Evolutionary conservation across 2,797 vertebrate species (phyloP).

Genomic region (Alfaro cultratus): DNA sequence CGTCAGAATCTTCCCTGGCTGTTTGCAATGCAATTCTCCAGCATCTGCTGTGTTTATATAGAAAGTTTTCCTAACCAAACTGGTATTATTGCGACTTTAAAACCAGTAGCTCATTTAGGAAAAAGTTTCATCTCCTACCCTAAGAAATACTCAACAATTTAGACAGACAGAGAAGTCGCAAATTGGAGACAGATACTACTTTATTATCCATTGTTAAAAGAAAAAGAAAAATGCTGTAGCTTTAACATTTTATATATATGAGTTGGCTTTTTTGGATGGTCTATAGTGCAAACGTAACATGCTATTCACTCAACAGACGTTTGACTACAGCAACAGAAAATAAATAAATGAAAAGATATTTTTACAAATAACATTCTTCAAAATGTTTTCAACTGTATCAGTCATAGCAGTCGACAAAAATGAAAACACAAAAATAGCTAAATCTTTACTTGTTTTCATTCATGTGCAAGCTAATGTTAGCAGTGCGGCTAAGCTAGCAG

Average conservation of each 20-base stretch:
- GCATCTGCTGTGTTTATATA: constrained; percentile 26
- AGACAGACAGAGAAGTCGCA: background rate
- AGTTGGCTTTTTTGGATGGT: background rate
- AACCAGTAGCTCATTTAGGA: background rate
- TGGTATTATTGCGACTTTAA: background rate
- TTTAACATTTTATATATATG: background rate
- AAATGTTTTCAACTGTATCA: background rate
- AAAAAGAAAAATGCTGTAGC: background rate
- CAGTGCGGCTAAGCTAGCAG: background rate
- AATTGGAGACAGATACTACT: background rate
- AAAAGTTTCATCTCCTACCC: background rate
- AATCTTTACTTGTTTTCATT: background rate
- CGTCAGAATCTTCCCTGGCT: background rate
- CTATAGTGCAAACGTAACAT: background rate
- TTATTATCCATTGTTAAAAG: background rate
- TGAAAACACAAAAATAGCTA: background rate
- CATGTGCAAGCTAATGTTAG: background rate
- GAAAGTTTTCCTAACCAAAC: background rate
- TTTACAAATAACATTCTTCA: background rate
- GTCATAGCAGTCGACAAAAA: background rate
- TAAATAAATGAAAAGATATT: background rate
- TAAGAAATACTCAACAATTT: background rate
- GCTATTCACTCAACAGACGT: background rate
- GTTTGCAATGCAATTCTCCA: constrained; percentile 6
- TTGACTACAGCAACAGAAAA: background rate